These are phyloP conservation scores for Myioborus melanocephalus DNA, from an alignment of 2,797 vertebrate genomes.

Conservation along the genomic window DNA sequence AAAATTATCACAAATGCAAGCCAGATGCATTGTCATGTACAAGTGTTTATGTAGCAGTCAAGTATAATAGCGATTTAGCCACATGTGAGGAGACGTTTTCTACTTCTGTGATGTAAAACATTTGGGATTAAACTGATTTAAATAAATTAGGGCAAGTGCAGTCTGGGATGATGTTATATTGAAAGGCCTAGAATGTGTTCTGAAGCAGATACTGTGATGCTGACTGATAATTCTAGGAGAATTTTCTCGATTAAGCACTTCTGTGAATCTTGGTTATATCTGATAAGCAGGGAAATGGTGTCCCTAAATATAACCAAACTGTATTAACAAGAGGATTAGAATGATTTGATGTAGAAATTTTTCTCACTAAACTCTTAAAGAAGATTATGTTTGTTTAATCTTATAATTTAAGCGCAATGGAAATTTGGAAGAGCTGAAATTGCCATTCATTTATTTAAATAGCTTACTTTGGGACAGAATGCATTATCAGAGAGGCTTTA, in stretches of 20 bases:
- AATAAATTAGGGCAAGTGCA: background rate
- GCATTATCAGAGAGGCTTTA: background rate
- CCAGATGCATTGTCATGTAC: background rate
- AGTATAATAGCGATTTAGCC: background rate
- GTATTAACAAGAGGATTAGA: background rate
- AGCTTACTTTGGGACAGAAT: background rate
- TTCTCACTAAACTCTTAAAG: background rate
- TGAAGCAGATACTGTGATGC: background rate
- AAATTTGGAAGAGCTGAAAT: background rate
- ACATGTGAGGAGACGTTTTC: background rate
- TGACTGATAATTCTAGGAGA: background rate
- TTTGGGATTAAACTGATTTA: background rate
- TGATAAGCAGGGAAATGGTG: background rate
- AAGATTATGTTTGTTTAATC: background rate
- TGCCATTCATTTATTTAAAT: background rate
- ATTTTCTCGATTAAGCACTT: background rate
- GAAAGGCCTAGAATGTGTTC: background rate
- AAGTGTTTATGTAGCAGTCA: background rate
- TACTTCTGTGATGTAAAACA: background rate
- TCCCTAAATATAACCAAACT: background rate
- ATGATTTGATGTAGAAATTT: background rate
- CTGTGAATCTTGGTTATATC: background rate
- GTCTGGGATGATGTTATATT: background rate
- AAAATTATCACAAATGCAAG: background rate
- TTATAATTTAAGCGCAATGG: background rate